A percentile compares a stretch with the other conserved stretches of the same genome.
phyloP scores from a whole-genome alignment of 2,113 vertebrate species.

The Muntiacus reevesi region DNA sequence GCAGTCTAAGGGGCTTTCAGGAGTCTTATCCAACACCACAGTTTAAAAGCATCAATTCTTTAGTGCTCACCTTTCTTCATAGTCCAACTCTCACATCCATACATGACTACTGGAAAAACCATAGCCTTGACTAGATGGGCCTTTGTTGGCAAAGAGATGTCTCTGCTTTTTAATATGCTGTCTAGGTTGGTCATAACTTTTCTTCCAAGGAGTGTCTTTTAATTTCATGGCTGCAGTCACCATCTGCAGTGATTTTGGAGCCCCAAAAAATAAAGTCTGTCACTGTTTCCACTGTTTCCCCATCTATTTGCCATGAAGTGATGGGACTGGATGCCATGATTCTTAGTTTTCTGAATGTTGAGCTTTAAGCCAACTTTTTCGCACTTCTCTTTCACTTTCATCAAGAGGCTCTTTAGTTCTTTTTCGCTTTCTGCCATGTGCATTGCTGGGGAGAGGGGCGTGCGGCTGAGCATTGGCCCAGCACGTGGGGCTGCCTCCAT shows the following conservation, averaged over 20 bases:
- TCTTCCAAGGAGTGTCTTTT: neutral
- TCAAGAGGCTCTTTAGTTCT: neutral
- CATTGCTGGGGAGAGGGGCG: accelerated
- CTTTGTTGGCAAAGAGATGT: neutral
- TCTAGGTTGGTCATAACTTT: neutral
- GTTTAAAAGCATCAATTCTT: neutral
- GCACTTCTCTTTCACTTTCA: neutral
- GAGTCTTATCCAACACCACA: neutral
- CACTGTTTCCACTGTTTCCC: neutral
- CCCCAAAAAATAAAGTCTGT: neutral
- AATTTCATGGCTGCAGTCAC: neutral
- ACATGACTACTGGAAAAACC: neutral
- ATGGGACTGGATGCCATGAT: neutral
- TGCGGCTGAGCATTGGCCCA: accelerated
- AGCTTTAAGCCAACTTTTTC: neutral
- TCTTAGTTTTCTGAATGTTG: neutral
- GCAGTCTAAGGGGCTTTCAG: neutral
- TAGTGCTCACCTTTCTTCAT: neutral
- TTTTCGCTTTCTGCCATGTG: accelerated
- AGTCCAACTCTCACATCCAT: neutral
- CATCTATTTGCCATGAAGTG: neutral
- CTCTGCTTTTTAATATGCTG: neutral
- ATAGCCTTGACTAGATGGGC: neutral
- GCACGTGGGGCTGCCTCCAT: neutral
- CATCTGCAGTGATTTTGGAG: neutral